phyloP scores from a whole-genome alignment of 2,888 invertebrate genomes.

The Meta bourneti region DNA sequence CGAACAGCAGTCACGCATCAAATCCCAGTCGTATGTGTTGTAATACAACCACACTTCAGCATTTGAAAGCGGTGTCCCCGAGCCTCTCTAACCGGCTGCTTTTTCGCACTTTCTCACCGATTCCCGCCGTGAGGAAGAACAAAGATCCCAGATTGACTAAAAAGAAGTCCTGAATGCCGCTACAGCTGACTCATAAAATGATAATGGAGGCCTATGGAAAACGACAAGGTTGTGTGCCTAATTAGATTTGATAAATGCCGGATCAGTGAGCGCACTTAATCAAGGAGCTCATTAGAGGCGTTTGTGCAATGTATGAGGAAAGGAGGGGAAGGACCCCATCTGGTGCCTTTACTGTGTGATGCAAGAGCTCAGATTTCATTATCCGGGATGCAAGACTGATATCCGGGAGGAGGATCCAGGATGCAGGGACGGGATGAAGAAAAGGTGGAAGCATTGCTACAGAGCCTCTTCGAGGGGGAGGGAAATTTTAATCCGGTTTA shows the following conservation, averaged over 20 bases:
- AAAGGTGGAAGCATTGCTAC: background rate
- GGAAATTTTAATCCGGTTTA: background rate
- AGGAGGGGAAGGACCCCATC: conserved; percentile 27
- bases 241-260: conserved; percentile 76
- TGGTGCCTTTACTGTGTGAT: conserved; percentile 41
- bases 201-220: conserved; percentile 73
- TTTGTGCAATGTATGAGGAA: conserved; percentile 39
- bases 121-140: background rate
- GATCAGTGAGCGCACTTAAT: conserved; percentile 71
- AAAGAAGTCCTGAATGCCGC: conserved; percentile 43
- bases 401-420: conserved; percentile 7
- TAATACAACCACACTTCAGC: background rate
- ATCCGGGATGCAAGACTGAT: conserved; percentile 28
- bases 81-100: too few species aligned
- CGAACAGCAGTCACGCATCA: too few species aligned
- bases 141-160: background rate
- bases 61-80: background rate
- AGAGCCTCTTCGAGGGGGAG: background rate
- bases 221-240: conserved; percentile 70
- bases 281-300: conserved; percentile 73
- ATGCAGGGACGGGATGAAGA: background rate
- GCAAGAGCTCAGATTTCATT: conserved; percentile 67
- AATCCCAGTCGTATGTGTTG: background rate
- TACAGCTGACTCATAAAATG: conserved; percentile 75
- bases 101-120: too few species aligned